A percentile compares a stretch with the other conserved stretches of the same genome.
Conservation (phyloP, 2,113 vertebrate species). For the Ceuthmochares aereus region DNA sequence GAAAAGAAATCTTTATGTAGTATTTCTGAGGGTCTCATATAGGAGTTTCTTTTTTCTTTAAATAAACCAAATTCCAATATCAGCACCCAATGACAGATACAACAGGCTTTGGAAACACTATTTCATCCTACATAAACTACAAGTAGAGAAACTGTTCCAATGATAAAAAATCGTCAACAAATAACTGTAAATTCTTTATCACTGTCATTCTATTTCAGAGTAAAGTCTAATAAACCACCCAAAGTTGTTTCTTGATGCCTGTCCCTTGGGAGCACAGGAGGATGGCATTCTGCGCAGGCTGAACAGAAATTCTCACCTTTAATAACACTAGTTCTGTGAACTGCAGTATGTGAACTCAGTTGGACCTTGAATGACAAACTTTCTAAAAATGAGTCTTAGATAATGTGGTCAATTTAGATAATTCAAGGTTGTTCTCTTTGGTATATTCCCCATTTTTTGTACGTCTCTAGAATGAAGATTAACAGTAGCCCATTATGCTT, state of each 20-base stretch:
- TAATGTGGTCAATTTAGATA: background rate
- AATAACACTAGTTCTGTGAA: background rate
- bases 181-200: background rate
- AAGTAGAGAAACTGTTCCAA: background rate
- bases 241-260: background rate
- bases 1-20: background rate
- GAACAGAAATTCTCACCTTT: background rate
- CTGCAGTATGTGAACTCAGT: background rate
- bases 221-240: background rate
- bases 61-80: background rate
- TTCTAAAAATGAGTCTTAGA: background rate
- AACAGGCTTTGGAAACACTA: background rate
- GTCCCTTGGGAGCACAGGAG: accelerated
- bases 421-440: background rate
- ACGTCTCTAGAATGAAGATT: background rate
- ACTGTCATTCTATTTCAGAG: background rate
- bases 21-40: background rate
- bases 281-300: background rate
- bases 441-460: background rate
- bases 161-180: background rate
- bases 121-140: background rate
- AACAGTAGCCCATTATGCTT: background rate
- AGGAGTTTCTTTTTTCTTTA: background rate
- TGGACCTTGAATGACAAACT: background rate
- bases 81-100: background rate